Evolutionary conservation across 2,797 vertebrate genomes (phyloP).

Genomic region (Acanthis flammea): DNA sequence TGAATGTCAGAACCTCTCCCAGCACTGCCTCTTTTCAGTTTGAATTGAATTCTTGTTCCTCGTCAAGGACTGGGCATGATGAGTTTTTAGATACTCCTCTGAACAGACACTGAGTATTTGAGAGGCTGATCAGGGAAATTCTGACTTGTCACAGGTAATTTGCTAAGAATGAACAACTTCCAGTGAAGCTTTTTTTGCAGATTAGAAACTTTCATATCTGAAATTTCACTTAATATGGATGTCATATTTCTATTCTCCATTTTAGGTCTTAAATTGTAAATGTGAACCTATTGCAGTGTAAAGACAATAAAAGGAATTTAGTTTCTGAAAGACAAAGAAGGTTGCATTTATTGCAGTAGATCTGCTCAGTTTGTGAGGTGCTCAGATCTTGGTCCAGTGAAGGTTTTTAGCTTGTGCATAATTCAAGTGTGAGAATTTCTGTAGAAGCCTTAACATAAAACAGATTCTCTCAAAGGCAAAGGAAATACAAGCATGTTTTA

Average conservation of each 20-base stretch:
- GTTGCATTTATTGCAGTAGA: neutral
- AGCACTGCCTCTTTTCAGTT: slow-evolving; percentile 13
- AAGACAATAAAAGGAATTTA: neutral
- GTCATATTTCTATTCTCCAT: neutral
- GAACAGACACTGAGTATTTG: slow-evolving; percentile 24
- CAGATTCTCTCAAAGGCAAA: neutral
- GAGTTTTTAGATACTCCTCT: slow-evolving; percentile 4
- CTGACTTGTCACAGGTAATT: slow-evolving; percentile 37
- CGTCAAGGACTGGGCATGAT: neutral
- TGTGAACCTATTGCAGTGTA: neutral
- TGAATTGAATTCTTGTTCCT: slow-evolving; percentile 64
- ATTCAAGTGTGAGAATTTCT: neutral
- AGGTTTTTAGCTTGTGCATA: neutral
- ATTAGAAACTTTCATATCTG: slow-evolving; percentile 26
- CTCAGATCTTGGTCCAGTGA: neutral
- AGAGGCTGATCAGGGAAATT: slow-evolving; percentile 18
- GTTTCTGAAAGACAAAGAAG: neutral
- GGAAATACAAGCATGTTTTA: neutral
- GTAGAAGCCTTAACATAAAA: neutral
- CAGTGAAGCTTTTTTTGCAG: neutral
- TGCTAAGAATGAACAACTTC: neutral
- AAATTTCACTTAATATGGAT: slow-evolving; percentile 33
- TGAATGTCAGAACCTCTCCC: slow-evolving; percentile 58
- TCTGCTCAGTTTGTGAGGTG: neutral
- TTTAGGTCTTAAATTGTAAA: neutral